Evolutionary conservation across 2,797 vertebrate genomes (phyloP).

Genomic region (Lates japonicus): DNA sequence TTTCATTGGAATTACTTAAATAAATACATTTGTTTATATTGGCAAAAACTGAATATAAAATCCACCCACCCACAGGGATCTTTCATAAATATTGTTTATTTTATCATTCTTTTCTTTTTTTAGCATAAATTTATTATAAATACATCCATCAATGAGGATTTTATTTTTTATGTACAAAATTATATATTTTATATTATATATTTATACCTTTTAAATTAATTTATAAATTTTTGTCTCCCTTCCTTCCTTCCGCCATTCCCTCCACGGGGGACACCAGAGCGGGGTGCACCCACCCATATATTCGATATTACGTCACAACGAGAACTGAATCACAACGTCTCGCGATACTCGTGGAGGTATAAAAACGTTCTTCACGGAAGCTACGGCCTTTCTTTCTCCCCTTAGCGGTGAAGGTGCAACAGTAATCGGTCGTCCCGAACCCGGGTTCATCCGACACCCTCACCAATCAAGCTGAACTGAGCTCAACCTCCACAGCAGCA

Average conservation of each 20-base stretch:
- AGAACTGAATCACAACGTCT: conserved; percentile 13
- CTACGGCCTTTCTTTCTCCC: rapidly evolving
- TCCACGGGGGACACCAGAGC: too few species aligned
- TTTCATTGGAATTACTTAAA: background rate
- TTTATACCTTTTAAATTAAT: too few species aligned
- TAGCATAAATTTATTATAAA: background rate
- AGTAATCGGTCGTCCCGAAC: conserved; percentile 90
- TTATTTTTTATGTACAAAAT: too few species aligned
- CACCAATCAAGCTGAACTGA: conserved; percentile 82
- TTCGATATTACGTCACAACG: background rate
- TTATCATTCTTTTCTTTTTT: too few species aligned
- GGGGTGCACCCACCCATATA: background rate
- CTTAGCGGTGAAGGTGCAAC: conserved; percentile 89
- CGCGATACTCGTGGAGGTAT: conserved; percentile 53
- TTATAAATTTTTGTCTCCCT: too few species aligned
- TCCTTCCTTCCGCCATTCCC: background rate
- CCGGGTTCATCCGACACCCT: conserved; percentile 94
- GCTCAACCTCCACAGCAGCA: conserved; percentile 68
- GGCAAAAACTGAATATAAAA: background rate
- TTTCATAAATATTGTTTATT: background rate
- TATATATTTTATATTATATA: too few species aligned
- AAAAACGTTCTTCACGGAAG: rapidly evolving
- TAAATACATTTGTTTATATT: background rate
- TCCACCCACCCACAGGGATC: background rate
- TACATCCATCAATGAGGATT: background rate